These are phyloP conservation scores for Setophaga kirtlandii DNA, from an alignment of 2,113 vertebrate species.

Conservation along the genomic window DNA sequence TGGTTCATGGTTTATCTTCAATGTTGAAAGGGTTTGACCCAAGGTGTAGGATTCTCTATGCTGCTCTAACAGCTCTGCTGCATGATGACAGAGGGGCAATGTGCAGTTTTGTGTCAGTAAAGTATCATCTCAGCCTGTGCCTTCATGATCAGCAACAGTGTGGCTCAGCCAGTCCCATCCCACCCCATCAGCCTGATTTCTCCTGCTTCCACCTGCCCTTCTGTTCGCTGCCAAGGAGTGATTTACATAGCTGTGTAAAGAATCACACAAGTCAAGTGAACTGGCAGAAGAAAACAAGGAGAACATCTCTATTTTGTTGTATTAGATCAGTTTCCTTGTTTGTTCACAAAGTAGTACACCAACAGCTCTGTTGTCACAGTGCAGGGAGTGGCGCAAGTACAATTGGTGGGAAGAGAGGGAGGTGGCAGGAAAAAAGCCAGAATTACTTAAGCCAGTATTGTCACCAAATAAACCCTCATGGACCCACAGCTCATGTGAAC, in stretches of 20 bases:
- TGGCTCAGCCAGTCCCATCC: neutral
- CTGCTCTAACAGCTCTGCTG: neutral
- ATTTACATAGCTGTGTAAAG: neutral
- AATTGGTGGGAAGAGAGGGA: slow-evolving; percentile 18
- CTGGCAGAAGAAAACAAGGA: slow-evolving; percentile 9
- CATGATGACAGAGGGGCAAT: rapidly evolving
- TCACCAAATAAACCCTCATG: slow-evolving; percentile 28
- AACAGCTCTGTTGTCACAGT: neutral
- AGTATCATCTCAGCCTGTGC: neutral
- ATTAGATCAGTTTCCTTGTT: slow-evolving; percentile 22
- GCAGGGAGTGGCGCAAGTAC: neutral
- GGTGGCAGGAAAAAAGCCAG: neutral
- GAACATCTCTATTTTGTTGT: neutral
- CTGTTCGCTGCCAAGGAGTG: neutral
- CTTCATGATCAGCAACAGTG: neutral
- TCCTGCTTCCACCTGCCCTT: neutral
- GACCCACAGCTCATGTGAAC: neutral
- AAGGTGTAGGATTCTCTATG: neutral
- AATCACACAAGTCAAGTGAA: neutral
- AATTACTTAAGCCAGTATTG: neutral
- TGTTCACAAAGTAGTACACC: neutral
- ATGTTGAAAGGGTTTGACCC: neutral
- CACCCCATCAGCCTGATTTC: neutral
- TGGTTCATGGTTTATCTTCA: neutral
- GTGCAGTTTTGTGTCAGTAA: neutral